Evolutionary conservation across 2,888 invertebrate species (phyloP), one percentile per base, ranked within the genome.

Genomic region (Eueremaeus valkanovi): DNA sequence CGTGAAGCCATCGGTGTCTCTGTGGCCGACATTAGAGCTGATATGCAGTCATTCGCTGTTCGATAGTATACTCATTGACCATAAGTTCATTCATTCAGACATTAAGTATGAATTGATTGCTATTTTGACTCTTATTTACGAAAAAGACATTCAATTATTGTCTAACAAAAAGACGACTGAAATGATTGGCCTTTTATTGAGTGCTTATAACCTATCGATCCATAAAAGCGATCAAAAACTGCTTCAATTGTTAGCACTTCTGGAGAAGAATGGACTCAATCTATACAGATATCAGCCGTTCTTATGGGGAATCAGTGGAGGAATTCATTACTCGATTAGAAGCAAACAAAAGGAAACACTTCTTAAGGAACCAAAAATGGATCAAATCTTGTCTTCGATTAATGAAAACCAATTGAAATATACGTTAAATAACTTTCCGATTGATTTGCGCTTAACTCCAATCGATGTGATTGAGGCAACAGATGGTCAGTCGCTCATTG

Each of bases 231-330:
- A 75, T 31, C 75, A 75, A 51, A 16, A n/a, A 31, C 68, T 75
- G 3, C 40, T 75, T 49, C 29, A 49, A 40, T 51, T 75, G 13
- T 58, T 75, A 29, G 40, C 45, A 18, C 9, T 33, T 21, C 9
- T 75, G 18, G 75, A 75, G 51, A 70, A 42, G n/a, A 45, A 40
- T 75, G 75, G 75, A 1, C 16, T 40, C 0, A 68, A 58, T 58
- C 31, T 75, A 5, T 70, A 75, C 21, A 1, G 27, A 70, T 75
- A 75, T 72, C 75, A 75, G 21, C 75, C 75, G 33, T 70, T 75
- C 6, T 51, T 75, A 13, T 75, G 75, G 75, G 75, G 75, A n/a
- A 31, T 70, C 0, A 70, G 42, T 8, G 75, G 70, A 21, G 75
- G 70, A 24, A 33, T 42, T 42, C 70, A 70, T 75, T 75, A 75